Evolutionary conservation across 2,888 invertebrate genomes (phyloP).

Genomic region (Tholera decimalis): DNA sequence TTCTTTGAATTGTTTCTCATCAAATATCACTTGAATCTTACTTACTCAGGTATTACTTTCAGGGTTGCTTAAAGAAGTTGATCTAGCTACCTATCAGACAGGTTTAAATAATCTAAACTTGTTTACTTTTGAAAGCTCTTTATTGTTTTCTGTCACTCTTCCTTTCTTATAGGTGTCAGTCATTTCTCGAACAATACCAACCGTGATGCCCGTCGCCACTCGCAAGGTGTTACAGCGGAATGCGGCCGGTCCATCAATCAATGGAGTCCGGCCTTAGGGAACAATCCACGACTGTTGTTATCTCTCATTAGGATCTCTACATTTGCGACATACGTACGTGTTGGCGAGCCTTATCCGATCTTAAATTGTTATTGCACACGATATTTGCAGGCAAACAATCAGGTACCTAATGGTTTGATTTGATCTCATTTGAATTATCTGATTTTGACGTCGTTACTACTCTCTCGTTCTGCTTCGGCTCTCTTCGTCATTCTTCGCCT

Average conservation of each 20-base stretch:
- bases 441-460: conserved; percentile 35
- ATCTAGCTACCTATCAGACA: not conserved
- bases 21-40: not conserved
- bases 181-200: conserved; percentile 5
- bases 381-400: conserved; percentile 46
- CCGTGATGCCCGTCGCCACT: conserved; percentile 13
- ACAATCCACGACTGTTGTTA: conserved; percentile 54
- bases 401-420: conserved; percentile 33
- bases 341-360: conserved; percentile 61
- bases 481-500: too few relatives aligned
- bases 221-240: conserved; percentile 41
- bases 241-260: conserved; percentile 47
- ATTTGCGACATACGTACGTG: conserved; percentile 61
- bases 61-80: not conserved
- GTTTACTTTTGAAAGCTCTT: not conserved
- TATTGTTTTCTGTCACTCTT: not conserved
- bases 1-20: not conserved
- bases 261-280: conserved; percentile 48
- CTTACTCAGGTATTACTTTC: not conserved
- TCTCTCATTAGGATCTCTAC: conserved; percentile 51
- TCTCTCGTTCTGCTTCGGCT: not conserved
- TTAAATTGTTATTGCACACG: conserved; percentile 53
- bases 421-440: conserved; percentile 52
- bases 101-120: not conserved
- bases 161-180: conserved; percentile 3